phyloP scores from a whole-genome alignment of 2,113 vertebrate genomes.

The Laticauda laticaudata region DNA sequence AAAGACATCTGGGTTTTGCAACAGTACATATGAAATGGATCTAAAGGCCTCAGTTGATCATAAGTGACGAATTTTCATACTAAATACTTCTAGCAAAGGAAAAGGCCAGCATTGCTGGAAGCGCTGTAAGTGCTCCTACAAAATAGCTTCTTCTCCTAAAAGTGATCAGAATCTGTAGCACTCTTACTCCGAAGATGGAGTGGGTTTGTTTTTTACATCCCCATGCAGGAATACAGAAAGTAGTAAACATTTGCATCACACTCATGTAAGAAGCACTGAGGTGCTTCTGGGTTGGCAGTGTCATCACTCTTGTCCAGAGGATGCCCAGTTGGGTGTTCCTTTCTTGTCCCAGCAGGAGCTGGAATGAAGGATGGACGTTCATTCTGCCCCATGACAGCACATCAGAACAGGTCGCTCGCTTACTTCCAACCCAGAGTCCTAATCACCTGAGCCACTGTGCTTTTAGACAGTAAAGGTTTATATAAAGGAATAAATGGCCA shows the following conservation, averaged over 20 bases:
- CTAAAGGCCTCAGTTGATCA: background rate
- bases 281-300: background rate
- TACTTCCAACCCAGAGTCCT: background rate
- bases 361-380: background rate
- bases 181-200: background rate
- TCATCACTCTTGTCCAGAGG: background rate
- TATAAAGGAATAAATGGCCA: background rate
- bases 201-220: background rate
- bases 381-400: background rate
- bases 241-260: background rate
- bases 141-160: background rate
- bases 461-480: background rate
- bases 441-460: background rate
- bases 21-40: background rate
- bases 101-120: background rate
- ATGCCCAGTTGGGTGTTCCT: background rate
- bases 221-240: background rate
- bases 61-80: background rate
- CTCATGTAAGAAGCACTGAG: background rate
- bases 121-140: background rate
- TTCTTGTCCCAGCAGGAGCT: background rate
- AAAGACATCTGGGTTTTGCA: background rate
- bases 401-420: background rate
- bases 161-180: background rate
- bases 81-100: background rate